phyloP scores from a whole-genome alignment of 2,888 invertebrate genomes.

The Diarsia mendica region DNA sequence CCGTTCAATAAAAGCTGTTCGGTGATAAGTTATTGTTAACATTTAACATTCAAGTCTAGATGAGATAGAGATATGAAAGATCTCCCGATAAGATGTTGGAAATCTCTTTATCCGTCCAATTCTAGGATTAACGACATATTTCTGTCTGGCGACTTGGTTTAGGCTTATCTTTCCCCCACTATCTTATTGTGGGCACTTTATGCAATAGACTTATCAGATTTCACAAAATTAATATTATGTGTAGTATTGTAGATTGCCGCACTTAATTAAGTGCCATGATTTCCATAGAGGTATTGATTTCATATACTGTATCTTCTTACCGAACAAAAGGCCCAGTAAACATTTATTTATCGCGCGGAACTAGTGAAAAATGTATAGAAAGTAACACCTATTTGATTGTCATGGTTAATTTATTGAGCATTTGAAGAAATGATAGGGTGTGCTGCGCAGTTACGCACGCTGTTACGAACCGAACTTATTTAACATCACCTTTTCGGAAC shows the following conservation, averaged over 20 bases:
- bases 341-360: slow-evolving; percentile 13
- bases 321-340: slow-evolving; percentile 4
- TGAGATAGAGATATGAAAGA: neutral
- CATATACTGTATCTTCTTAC: neutral
- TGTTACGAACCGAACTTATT: too few species aligned
- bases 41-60: neutral
- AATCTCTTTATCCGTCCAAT: neutral
- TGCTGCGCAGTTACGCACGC: slow-evolving; percentile 50
- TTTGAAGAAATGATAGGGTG: slow-evolving; percentile 19
- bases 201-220: neutral
- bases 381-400: slow-evolving; percentile 45
- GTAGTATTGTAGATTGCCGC: neutral
- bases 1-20: neutral
- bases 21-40: too few species aligned
- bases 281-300: slow-evolving; percentile 7
- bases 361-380: slow-evolving; percentile 46
- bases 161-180: too few species aligned
- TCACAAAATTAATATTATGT: neutral
- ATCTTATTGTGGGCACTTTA: neutral
- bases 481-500: too few species aligned
- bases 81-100: too few species aligned
- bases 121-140: neutral
- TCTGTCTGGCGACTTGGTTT: too few species aligned
- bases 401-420: slow-evolving; percentile 47
- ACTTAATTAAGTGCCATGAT: neutral